Conservation (phyloP, 2,888 invertebrate species). For the Coleophora deauratella region DNA sequence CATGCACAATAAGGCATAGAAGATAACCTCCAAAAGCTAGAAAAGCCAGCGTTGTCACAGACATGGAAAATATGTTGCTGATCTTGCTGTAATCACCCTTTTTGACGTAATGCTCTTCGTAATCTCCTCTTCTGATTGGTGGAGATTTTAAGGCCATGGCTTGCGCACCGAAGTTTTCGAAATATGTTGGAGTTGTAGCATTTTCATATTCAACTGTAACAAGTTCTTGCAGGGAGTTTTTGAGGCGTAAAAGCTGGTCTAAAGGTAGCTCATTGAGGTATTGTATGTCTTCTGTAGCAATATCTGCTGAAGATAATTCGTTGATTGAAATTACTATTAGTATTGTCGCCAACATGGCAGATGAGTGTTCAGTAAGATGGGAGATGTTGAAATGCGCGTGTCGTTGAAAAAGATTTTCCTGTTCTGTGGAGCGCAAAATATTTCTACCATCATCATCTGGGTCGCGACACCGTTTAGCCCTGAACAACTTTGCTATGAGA, state of each 20-base stretch:
- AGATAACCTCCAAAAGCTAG: conserved; percentile 90
- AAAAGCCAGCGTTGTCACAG: conserved; percentile 85
- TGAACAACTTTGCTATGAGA: no score
- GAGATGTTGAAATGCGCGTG: conserved; percentile 25
- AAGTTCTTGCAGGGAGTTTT: conserved; percentile 52
- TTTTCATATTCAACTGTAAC: conserved; percentile 38
- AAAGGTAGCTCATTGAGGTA: conserved; percentile 80
- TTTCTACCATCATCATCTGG: conserved; percentile 10
- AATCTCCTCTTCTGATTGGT: conserved; percentile 52
- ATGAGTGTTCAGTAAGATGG: conserved; percentile 5
- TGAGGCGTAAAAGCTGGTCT: conserved; percentile 79
- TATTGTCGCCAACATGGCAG: conserved; percentile 33
- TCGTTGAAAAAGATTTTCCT: conserved; percentile 32
- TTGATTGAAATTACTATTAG: conserved; percentile 23
- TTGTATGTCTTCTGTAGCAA: conserved; percentile 48
- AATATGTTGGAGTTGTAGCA: conserved; percentile 28
- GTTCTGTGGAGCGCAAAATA: conserved; percentile 51
- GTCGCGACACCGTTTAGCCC: background rate
- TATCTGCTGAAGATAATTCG: conserved; percentile 26
- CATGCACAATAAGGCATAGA: conserved; percentile 83
- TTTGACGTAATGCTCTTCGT: conserved; percentile 57
- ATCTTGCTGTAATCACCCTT: conserved; percentile 73
- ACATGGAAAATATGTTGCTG: conserved; percentile 83
- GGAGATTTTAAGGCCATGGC: conserved; percentile 54
- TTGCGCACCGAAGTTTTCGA: conserved; percentile 52